phyloP scores from a whole-genome alignment of 2,113 vertebrate genomes.

The Potamarius usumacintae region DNA sequence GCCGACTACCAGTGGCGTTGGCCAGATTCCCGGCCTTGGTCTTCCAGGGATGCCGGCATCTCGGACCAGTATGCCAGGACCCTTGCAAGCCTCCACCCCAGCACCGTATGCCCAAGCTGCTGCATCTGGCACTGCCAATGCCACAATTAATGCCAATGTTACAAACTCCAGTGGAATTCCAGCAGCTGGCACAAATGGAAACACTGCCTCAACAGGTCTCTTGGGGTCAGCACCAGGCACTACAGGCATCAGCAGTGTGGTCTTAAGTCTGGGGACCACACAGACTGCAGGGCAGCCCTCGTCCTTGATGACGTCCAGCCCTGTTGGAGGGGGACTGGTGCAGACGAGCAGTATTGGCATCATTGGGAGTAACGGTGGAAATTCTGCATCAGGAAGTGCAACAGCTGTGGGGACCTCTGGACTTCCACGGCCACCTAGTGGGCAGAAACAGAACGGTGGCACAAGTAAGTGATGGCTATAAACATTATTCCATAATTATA shows the following conservation, averaged over 20 bases:
- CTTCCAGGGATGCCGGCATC: slow-evolving; percentile 72
- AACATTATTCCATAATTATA: neutral
- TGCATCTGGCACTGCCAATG: slow-evolving; percentile 59
- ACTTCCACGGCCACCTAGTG: slow-evolving; percentile 76
- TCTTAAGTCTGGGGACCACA: slow-evolving; percentile 60
- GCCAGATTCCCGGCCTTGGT: slow-evolving; percentile 65
- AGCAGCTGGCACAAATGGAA: slow-evolving; percentile 58
- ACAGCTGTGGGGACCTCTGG: slow-evolving; percentile 51
- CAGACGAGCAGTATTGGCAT: slow-evolving; percentile 63
- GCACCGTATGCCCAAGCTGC: slow-evolving; percentile 84
- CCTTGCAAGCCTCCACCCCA: slow-evolving; percentile 70
- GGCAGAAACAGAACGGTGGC: slow-evolving; percentile 84
- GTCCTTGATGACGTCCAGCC: slow-evolving; percentile 56
- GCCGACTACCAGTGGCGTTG: slow-evolving; percentile 40
- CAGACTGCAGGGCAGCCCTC: slow-evolving; percentile 59
- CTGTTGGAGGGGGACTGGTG: slow-evolving; percentile 53
- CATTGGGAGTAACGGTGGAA: slow-evolving; percentile 67
- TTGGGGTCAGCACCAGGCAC: slow-evolving; percentile 56
- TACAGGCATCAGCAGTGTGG: slow-evolving; percentile 50
- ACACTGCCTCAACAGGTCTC: slow-evolving; percentile 58
- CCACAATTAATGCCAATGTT: slow-evolving; percentile 50
- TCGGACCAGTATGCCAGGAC: slow-evolving; percentile 62
- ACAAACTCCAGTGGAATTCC: slow-evolving; percentile 42
- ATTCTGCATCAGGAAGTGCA: slow-evolving; percentile 55
- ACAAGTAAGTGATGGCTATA: slow-evolving; percentile 74